Conservation (phyloP, 2,888 invertebrate species). For the Sinhomidia bicolor region DNA sequence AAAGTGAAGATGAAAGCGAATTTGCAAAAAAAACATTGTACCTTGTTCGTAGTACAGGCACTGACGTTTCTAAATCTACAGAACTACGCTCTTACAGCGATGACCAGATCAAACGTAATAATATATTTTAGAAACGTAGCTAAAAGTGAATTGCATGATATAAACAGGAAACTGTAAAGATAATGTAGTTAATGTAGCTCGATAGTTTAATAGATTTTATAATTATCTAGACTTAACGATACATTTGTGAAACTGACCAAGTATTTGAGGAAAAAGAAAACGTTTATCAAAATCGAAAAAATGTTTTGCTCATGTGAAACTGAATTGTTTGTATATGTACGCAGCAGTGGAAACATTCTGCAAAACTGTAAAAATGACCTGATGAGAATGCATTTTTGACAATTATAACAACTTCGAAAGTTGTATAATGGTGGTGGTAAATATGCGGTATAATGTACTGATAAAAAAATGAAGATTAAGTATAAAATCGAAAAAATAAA, state of each 20-base stretch:
- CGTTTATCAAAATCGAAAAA: conserved; percentile 56
- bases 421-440: neutral
- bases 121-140: neutral
- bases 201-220: too few species aligned
- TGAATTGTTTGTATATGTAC: conserved; percentile 36
- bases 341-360: conserved; percentile 44
- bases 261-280: conserved; percentile 61
- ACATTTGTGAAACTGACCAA: conserved; percentile 62
- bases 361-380: conserved; percentile 57
- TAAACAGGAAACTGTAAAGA: neutral
- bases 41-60: neutral
- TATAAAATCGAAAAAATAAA: neutral
- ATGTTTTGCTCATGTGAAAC: conserved; percentile 61
- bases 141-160: neutral
- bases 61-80: neutral
- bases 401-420: neutral
- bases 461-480: neutral
- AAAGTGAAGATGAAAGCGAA: neutral
- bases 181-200: neutral
- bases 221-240: neutral
- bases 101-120: conserved; percentile 10
- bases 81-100: neutral
- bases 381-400: conserved; percentile 20
- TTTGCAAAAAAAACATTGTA: conserved; percentile 37
- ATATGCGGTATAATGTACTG: conserved; percentile 9